Conservation (phyloP, 2,797 vertebrate genomes). For the Rousettus madagascariensis region DNA sequence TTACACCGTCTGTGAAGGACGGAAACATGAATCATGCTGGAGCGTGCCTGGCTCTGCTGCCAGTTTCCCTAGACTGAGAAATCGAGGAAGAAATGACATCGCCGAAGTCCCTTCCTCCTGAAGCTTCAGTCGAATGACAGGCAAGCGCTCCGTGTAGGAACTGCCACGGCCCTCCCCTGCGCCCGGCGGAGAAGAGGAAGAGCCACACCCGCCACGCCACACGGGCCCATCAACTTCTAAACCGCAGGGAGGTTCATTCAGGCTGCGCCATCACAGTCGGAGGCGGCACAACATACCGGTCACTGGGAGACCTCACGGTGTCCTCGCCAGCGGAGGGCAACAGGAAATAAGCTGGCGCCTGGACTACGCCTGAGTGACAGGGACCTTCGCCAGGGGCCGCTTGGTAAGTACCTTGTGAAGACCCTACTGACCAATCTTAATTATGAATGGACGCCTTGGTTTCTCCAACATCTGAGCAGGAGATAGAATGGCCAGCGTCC, state of each 20-base stretch:
- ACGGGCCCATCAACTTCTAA: slow-evolving; percentile 29
- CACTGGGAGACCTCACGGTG: background rate
- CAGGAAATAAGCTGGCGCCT: background rate
- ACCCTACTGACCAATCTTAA: background rate
- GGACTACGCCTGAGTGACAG: background rate
- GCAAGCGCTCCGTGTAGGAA: slow-evolving; percentile 72
- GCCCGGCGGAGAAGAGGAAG: background rate
- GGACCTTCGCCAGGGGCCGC: background rate
- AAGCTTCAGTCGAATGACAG: slow-evolving; percentile 62
- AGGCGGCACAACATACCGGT: background rate
- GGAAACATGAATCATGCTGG: background rate
- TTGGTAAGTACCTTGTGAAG: background rate
- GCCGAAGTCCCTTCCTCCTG: slow-evolving; percentile 67
- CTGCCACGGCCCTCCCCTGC: background rate
- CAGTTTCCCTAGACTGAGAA: slow-evolving; percentile 47
- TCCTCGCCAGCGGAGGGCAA: background rate
- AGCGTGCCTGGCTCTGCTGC: background rate
- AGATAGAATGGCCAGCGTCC: background rate
- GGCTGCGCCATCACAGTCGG: background rate
- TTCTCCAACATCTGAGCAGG: background rate
- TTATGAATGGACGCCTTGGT: background rate
- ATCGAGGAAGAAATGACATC: slow-evolving; percentile 51
- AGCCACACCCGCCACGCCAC: slow-evolving; percentile 63
- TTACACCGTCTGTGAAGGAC: background rate
- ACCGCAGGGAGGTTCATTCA: slow-evolving; percentile 36